These are phyloP conservation scores for Bombylius major DNA, from an alignment of 2,888 invertebrate species.

Conservation along the genomic window DNA sequence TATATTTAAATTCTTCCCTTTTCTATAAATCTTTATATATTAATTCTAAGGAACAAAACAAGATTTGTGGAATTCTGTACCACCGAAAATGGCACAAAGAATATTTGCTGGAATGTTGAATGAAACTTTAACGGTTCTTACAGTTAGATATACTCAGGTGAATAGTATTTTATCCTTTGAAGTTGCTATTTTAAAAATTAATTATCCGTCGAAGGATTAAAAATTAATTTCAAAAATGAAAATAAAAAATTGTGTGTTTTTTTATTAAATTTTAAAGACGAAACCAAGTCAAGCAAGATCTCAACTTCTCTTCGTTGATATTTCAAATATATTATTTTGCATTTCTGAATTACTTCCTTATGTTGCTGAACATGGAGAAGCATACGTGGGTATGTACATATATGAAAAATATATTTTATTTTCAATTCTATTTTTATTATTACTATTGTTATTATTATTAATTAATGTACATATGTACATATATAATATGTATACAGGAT, in stretches of 20 bases:
- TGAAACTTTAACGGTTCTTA: slow-evolving; percentile 68
- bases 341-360: slow-evolving; percentile 58
- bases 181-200: not conserved
- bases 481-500: slow-evolving; percentile 38
- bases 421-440: not conserved
- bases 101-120: slow-evolving; percentile 77
- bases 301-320: slow-evolving; percentile 52
- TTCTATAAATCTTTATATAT: not conserved
- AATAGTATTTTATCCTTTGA: slow-evolving; percentile 5
- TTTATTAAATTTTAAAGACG: slow-evolving; percentile 38
- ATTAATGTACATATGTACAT: not conserved
- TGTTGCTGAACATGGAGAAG: slow-evolving; percentile 50
- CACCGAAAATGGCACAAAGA: slow-evolving; percentile 75
- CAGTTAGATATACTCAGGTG: slow-evolving; percentile 69
- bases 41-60: slow-evolving; percentile 52
- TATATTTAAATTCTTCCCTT: not conserved
- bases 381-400: slow-evolving; percentile 34
- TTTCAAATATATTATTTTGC: slow-evolving; percentile 64
- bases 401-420: not conserved
- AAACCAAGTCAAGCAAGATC: slow-evolving; percentile 47
- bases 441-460: too few species aligned
- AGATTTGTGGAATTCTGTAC: slow-evolving; percentile 78
- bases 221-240: not conserved
- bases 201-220: too few species aligned
- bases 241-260: not conserved